A percentile compares a stretch with the other conserved stretches of the same genome.
Evolutionary conservation across 2,113 vertebrate genomes (phyloP).

Genomic region (Protomyctophum bolini): DNA sequence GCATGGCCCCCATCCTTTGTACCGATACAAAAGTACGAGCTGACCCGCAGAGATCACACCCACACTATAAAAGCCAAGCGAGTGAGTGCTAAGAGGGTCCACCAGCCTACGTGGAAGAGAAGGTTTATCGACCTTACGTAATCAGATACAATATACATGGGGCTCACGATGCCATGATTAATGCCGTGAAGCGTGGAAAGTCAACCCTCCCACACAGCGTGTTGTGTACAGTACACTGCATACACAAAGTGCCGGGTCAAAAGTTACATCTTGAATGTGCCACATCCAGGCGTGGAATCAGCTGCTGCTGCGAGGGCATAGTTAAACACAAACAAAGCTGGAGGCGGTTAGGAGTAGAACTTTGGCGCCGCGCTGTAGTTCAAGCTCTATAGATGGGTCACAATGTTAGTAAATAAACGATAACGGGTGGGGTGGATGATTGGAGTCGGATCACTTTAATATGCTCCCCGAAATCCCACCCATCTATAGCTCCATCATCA

Average conservation of each 20-base stretch:
- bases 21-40: constrained; percentile 36
- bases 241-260: constrained; percentile 24
- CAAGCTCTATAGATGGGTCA: neutral
- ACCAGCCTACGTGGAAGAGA: constrained; percentile 25
- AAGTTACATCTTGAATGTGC: constrained; percentile 42
- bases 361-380: neutral
- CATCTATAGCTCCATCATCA: constrained; percentile 36
- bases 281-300: constrained; percentile 38
- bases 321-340: constrained; percentile 7
- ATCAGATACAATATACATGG: constrained; percentile 27
- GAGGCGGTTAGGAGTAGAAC: neutral
- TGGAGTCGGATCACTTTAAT: constrained; percentile 19
- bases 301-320: constrained; percentile 19
- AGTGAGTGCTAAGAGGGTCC: neutral
- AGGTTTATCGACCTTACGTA: constrained; percentile 41
- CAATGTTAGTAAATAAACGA: constrained; percentile 23
- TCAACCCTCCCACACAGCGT: constrained; percentile 30
- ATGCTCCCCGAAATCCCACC: neutral
- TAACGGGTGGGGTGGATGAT: neutral
- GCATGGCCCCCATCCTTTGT: neutral
- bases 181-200: neutral
- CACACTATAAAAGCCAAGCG: constrained; percentile 17
- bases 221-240: constrained; percentile 5
- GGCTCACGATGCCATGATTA: constrained; percentile 45
- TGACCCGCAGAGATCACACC: constrained; percentile 26